phyloP scores from a whole-genome alignment of 1,140 invertebrate genomes.

The Pseudomyrmex cubaensis region DNA sequence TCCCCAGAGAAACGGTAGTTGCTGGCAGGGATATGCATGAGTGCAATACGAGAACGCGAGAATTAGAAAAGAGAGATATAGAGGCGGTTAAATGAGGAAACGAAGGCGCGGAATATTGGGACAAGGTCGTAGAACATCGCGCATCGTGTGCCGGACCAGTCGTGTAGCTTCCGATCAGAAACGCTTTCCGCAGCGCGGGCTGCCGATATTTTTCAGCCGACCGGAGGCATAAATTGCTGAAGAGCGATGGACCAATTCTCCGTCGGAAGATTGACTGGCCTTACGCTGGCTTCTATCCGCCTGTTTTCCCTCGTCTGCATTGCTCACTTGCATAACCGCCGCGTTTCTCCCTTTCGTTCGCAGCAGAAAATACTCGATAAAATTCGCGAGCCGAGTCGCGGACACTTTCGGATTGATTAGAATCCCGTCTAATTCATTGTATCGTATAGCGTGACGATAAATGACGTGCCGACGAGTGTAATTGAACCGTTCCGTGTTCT shows the following conservation, averaged over 20 bases:
- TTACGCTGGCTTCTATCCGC: slow-evolving; percentile 38
- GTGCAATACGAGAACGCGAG: slow-evolving; percentile 22
- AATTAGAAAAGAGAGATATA: background rate
- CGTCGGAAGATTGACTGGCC: slow-evolving; percentile 74
- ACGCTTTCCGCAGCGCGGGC: slow-evolving; percentile 36
- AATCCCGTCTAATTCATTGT: slow-evolving; percentile 47
- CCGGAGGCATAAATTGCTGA: slow-evolving; percentile 74
- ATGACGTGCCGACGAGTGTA: background rate
- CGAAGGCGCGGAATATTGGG: slow-evolving; percentile 23
- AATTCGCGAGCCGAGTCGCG: slow-evolving; percentile 20
- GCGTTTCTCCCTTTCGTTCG: slow-evolving; percentile 23
- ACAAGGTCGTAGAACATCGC: background rate
- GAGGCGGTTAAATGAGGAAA: slow-evolving; percentile 9
- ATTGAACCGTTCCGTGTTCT: background rate
- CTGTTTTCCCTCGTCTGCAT: slow-evolving; percentile 19
- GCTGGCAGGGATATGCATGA: too few relatives aligned
- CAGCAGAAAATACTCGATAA: slow-evolving; percentile 31
- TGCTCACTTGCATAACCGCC: slow-evolving; percentile 6
- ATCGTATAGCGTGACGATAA: slow-evolving; percentile 7
- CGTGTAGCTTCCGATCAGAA: slow-evolving; percentile 44
- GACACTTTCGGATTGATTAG: slow-evolving; percentile 42
- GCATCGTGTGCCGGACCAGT: background rate
- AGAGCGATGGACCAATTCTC: slow-evolving; percentile 76
- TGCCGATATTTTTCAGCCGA: slow-evolving; percentile 66
- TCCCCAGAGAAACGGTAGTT: background rate